Percentiles rank a stretch among this genome's conserved stretches.
Evolutionary conservation across 2,888 invertebrate species (phyloP).

Genomic region (Drosophila pegasa): DNA sequence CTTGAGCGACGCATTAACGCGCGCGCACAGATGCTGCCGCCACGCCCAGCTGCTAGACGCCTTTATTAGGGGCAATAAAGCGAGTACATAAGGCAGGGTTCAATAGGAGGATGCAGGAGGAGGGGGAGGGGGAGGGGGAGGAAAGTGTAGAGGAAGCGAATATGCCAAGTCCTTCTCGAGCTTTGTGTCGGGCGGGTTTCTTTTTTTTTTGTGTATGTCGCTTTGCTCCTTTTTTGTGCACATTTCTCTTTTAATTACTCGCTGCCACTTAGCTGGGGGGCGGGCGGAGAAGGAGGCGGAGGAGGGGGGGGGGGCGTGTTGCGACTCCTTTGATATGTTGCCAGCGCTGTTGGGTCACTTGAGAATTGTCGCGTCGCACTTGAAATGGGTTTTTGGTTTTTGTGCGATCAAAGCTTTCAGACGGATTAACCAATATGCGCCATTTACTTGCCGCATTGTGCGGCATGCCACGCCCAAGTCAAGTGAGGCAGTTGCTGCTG

Average conservation of each 20-base stretch:
- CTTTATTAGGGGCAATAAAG: constrained; percentile 80
- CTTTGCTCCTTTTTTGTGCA: constrained; percentile 61
- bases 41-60: constrained; percentile 40
- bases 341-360: constrained; percentile 49
- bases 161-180: constrained; percentile 20
- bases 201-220: background rate
- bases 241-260: constrained; percentile 76
- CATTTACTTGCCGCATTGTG: constrained; percentile 25
- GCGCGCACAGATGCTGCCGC: constrained; percentile 75
- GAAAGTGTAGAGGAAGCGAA: background rate
- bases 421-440: constrained; percentile 71
- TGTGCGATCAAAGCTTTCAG: constrained; percentile 76
- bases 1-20: constrained; percentile 81
- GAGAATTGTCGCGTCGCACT: constrained; percentile 67
- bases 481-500: constrained; percentile 33
- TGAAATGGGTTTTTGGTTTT: constrained; percentile 32
- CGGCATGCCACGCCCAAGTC: constrained; percentile 30
- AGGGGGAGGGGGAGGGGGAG: background rate
- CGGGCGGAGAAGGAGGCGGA: background rate
- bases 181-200: constrained; percentile 59
- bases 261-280: constrained; percentile 64
- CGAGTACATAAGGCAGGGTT: constrained; percentile 35
- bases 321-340: constrained; percentile 65
- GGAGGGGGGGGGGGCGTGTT: background rate
- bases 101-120: background rate